phyloP scores from a whole-genome alignment of 64 coral and sea anemone species.

The Actinia tenebrosa region DNA sequence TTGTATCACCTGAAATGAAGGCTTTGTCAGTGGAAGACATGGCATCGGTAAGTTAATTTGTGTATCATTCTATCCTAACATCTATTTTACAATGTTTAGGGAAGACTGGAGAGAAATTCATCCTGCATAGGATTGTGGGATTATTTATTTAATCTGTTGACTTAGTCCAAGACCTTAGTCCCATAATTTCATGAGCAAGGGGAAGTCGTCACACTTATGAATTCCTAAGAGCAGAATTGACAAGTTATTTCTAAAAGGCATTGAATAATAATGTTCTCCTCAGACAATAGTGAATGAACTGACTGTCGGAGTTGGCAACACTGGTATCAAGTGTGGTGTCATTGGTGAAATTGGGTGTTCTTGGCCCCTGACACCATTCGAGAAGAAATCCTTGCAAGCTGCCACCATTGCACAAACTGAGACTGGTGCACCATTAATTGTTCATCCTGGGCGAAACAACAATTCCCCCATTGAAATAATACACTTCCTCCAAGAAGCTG shows the following conservation, averaged over 20 bases:
- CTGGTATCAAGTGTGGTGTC: slow-evolving; percentile 81
- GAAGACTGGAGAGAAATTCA: neutral
- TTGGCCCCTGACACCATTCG: slow-evolving; percentile 46
- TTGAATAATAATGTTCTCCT: neutral
- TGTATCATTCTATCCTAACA: too few species aligned
- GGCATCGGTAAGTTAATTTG: slow-evolving; percentile 23
- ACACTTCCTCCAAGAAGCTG: slow-evolving; percentile 73
- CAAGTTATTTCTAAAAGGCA: neutral
- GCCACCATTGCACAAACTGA: slow-evolving; percentile 59
- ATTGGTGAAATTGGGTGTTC: slow-evolving; percentile 96
- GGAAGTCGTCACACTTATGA: neutral
- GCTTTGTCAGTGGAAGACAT: slow-evolving; percentile 67
- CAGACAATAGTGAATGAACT: slow-evolving; percentile 79
- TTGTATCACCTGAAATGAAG: slow-evolving; percentile 51
- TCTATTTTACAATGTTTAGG: too few species aligned
- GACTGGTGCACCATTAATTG: slow-evolving; percentile 64
- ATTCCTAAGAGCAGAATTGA: neutral
- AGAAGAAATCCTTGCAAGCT: slow-evolving; percentile 72
- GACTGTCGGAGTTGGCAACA: slow-evolving; percentile 60
- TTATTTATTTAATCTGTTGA: too few species aligned
- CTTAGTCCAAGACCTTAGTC: neutral
- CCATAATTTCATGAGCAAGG: neutral
- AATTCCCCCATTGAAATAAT: slow-evolving; percentile 64
- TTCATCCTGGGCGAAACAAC: slow-evolving; percentile 80
- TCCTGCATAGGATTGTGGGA: neutral